Conservation (phyloP, 2,113 vertebrate species). For the Coregonus clupeaformis region DNA sequence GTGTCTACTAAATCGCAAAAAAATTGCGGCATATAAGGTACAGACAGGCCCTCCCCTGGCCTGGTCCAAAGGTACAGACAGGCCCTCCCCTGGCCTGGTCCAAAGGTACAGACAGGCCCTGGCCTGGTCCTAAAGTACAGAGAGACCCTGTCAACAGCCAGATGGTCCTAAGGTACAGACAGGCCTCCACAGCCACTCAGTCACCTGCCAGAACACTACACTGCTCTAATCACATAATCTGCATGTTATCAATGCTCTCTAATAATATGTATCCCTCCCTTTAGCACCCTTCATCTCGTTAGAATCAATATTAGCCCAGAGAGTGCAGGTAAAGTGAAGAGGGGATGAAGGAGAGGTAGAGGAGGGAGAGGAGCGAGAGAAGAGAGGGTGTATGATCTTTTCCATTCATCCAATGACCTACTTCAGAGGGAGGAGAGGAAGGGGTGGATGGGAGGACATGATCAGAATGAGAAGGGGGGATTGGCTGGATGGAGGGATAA, state of each 20-base stretch:
- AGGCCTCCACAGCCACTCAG: no score
- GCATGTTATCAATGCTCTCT: slow-evolving; percentile 51
- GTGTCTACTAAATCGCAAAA: no score
- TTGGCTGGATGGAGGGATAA: slow-evolving; percentile 36
- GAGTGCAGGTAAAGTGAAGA: neutral
- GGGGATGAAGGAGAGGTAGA: neutral
- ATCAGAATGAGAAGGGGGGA: slow-evolving; percentile 46
- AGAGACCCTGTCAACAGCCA: no score
- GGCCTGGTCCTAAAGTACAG: slow-evolving; percentile 20
- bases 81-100: neutral
- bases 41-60: neutral
- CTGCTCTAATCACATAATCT: slow-evolving; percentile 53
- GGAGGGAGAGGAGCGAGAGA: neutral
- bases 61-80: neutral
- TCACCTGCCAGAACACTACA: slow-evolving; percentile 41
- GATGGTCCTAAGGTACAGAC: slow-evolving; percentile 16
- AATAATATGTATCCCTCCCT: slow-evolving; percentile 28
- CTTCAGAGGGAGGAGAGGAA: no score
- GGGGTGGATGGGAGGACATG: slow-evolving; percentile 24
- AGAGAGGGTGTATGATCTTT: slow-evolving; percentile 42
- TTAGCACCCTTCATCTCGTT: neutral
- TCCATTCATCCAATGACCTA: slow-evolving; percentile 32
- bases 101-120: neutral
- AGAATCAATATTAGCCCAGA: slow-evolving; percentile 22
- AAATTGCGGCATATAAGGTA: no score